Conservation (phyloP, 2,797 vertebrate species). For the Sebastes oblongus region DNA sequence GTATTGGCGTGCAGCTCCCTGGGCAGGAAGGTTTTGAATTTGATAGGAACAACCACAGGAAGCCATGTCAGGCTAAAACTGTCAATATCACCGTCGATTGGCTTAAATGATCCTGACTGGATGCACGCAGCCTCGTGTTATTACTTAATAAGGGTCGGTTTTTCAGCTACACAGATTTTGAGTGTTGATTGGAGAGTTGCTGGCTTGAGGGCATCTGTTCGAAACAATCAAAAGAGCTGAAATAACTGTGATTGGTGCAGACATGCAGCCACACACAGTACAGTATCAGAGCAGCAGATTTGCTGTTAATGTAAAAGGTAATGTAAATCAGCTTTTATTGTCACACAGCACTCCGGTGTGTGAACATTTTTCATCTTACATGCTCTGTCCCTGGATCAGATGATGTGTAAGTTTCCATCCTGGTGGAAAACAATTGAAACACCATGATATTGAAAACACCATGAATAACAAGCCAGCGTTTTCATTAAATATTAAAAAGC, state of each 20-base stretch:
- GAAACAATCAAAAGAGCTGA: background rate
- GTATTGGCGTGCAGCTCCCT: background rate
- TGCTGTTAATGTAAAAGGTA: background rate
- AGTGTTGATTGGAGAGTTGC: background rate
- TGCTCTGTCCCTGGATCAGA: background rate
- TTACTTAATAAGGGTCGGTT: background rate
- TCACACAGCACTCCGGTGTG: background rate
- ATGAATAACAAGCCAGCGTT: background rate
- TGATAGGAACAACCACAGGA: conserved; percentile 3
- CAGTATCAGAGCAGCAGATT: background rate
- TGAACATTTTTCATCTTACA: background rate
- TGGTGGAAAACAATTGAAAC: background rate
- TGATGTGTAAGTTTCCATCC: background rate
- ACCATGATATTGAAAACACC: background rate
- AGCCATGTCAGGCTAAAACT: background rate
- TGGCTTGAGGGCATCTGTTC: background rate
- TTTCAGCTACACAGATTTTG: background rate
- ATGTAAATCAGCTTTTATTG: too few relatives aligned
- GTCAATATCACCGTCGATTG: background rate
- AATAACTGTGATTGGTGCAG: background rate
- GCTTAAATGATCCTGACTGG: background rate
- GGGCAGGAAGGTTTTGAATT: background rate
- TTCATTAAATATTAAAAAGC: conserved; percentile 31
- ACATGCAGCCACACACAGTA: background rate
- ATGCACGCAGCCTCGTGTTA: background rate